Conservation (phyloP, 2,113 vertebrate species). For the Stegostoma tigrinum region DNA sequence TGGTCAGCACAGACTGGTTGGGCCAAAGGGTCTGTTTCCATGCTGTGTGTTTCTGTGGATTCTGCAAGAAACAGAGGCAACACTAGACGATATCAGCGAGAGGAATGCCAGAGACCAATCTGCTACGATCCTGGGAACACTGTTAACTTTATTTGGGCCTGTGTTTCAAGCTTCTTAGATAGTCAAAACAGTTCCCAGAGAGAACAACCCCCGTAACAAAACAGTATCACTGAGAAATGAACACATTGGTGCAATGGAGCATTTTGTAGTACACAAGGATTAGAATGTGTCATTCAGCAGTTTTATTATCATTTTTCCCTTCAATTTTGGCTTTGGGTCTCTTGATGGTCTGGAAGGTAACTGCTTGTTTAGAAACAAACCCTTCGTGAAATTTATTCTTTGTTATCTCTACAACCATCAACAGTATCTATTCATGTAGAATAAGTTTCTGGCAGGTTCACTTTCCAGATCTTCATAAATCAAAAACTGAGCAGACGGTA, state of each 20-base stretch:
- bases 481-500: background rate
- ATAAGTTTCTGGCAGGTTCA: background rate
- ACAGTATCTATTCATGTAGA: background rate
- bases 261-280: too few relatives aligned
- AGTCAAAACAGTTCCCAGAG: background rate
- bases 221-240: too few relatives aligned
- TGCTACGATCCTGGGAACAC: background rate
- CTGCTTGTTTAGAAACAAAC: background rate
- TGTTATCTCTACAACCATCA: background rate
- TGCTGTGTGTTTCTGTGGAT: too few relatives aligned
- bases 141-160: background rate
- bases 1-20: too few relatives aligned
- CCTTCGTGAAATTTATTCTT: background rate
- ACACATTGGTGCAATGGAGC: too few relatives aligned
- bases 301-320: background rate
- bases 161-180: background rate
- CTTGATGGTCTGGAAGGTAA: background rate
- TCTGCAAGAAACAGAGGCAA: background rate
- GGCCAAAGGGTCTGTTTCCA: too few relatives aligned
- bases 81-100: background rate
- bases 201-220: too few relatives aligned
- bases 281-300: too few relatives aligned
- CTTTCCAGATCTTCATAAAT: background rate
- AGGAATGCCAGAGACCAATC: background rate
- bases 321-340: too few relatives aligned